These are phyloP conservation scores for Ramphastos sulfuratus DNA, from an alignment of 2,113 vertebrate species.

Conservation along the genomic window DNA sequence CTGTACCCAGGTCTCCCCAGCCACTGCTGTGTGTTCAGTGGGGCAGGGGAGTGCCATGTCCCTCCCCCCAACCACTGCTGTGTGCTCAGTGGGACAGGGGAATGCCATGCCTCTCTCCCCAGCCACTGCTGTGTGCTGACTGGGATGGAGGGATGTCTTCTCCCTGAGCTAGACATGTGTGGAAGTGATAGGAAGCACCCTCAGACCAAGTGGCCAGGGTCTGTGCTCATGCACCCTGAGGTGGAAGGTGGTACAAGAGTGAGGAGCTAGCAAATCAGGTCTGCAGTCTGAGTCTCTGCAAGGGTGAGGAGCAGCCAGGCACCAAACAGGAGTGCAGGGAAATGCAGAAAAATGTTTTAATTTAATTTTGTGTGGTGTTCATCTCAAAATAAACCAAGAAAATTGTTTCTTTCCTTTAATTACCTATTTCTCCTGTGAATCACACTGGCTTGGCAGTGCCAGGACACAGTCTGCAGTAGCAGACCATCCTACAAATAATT, in stretches of 20 bases:
- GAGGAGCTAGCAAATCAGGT: not conserved
- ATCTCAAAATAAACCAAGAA: slow-evolving; percentile 38
- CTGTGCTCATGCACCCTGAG: fast-evolving
- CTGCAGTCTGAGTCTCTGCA: too few species aligned
- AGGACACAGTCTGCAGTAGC: slow-evolving; percentile 20
- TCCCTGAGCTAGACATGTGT: fast-evolving
- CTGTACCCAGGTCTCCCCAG: fast-evolving
- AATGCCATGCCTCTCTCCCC: too few species aligned
- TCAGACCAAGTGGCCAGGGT: fast-evolving
- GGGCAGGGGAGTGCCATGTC: too few species aligned
- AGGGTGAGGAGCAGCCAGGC: not conserved
- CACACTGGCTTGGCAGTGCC: not conserved
- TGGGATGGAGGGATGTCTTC: not conserved
- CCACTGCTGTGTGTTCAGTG: too few species aligned
- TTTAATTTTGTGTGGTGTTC: not conserved
- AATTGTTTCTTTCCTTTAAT: slow-evolving; percentile 53
- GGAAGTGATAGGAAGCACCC: not conserved
- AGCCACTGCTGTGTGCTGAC: not conserved
- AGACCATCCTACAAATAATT: not conserved
- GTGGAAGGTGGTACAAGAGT: not conserved
- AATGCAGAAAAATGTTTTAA: not conserved
- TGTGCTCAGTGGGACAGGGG: not conserved
- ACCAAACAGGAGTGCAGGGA: not conserved
- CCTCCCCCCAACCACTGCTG: not conserved
- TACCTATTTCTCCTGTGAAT: slow-evolving; percentile 25